Base-by-base conservation (phyloP, 2,888 invertebrate species). In the Venustoraphidia nigricollis region DNA sequence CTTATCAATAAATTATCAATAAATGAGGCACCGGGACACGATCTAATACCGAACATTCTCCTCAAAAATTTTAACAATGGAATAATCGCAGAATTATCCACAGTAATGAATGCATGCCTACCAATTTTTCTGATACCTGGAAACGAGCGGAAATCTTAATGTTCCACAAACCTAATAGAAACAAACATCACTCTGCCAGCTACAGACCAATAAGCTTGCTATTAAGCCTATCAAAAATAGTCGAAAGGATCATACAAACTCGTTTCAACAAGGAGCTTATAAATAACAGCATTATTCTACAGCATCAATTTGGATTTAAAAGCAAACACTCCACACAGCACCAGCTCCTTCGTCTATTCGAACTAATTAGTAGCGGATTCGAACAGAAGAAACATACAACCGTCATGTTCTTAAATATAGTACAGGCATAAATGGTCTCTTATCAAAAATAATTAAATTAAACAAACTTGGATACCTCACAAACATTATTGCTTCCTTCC, bases 181-280 rank as follows among this genome's bases (percentile, higher is more conserved):
- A 48, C n/a, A 49, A 46, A 8, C 36, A 17, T 8, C 14, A 46
- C 38, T 47, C 54, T 9, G 41, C n/a, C 36, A 56, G 50, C 37
- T 59, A 59, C 44, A 42, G 58, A 40, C 57, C 59, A 3, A 58
- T 60, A 10, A 53, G 54, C 11, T 53, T 60, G 1, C 53, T 60
- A 2, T 44, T 49, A 27, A 48, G 46, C 35, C 13, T 57, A n/a
- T 50, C 54, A 27, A 59, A 59, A 48, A 9, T 59, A 6, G 46
- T 55, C 13, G 58, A 60, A 44, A 47, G 47, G 44, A 42, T 53
- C 8, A 46, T 57, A 34, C 27, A 50, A 10, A 37, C 40, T 4
- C 36, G 50, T 38, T 17, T 57, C 10, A 35, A 46, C 8, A 8
- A 11, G 8, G 39, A 36, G 14, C 36, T 53, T 2, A 47, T 46